These are phyloP conservation scores for Pseudotriccus pelzelni DNA, from an alignment of 2,797 vertebrate genomes.

Conservation along the genomic window DNA sequence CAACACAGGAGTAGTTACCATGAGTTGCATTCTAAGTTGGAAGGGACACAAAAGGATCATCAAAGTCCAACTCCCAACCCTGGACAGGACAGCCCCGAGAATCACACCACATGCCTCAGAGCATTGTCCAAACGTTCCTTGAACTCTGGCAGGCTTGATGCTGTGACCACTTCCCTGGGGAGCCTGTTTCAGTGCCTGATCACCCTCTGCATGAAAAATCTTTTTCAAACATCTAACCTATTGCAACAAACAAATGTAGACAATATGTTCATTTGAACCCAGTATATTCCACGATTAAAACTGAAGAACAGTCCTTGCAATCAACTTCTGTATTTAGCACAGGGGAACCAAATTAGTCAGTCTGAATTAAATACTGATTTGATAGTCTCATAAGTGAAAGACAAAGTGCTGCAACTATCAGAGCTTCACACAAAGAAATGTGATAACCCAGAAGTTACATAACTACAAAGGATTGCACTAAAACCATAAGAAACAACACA, in stretches of 20 bases:
- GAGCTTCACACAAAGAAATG: background rate
- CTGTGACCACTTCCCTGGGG: too few relatives aligned
- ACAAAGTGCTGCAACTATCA: background rate
- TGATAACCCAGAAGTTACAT: background rate
- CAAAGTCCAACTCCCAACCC: background rate
- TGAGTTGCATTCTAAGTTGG: background rate
- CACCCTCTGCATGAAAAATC: background rate
- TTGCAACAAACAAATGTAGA: constrained; percentile 1
- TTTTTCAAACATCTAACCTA: background rate
- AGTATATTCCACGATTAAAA: constrained; percentile 3
- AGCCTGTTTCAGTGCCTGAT: background rate
- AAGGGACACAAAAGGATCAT: background rate
- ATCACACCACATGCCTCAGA: background rate
- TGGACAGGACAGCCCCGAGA: background rate
- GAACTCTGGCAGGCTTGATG: background rate
- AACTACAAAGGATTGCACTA: background rate
- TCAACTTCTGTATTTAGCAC: constrained; percentile 11
- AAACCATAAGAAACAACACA: background rate
- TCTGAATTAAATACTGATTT: constrained; percentile 44
- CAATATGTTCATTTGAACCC: background rate
- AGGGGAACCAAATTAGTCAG: constrained; percentile 1
- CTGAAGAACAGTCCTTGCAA: constrained; percentile 13
- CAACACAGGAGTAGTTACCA: background rate
- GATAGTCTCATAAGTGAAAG: constrained; percentile 14
- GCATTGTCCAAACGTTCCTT: background rate